Conservation (phyloP, 2,113 vertebrate genomes). For the Ginglymostoma cirratum region DNA sequence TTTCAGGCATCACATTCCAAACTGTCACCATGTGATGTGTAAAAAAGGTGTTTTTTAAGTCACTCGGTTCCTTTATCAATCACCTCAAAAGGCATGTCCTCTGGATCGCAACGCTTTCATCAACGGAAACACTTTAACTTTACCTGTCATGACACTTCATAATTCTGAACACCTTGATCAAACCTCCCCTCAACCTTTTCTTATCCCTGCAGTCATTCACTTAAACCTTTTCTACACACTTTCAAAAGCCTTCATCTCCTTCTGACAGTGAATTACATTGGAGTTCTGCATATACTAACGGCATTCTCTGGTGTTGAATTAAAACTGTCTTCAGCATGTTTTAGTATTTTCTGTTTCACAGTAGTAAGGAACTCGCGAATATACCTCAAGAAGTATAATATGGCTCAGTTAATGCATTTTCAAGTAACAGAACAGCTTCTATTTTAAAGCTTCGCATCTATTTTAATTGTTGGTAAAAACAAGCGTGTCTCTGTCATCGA, state of each 20-base stretch:
- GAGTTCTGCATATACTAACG: neutral
- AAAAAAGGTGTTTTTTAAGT: neutral
- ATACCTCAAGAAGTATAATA: no score
- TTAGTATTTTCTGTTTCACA: neutral
- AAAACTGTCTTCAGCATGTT: neutral
- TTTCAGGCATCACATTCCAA: neutral
- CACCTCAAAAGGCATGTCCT: neutral
- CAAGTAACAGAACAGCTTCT: neutral
- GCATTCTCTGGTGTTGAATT: neutral
- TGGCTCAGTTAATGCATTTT: neutral
- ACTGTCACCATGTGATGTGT: neutral
- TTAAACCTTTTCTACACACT: neutral
- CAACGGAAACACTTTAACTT: neutral
- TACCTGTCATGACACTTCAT: neutral
- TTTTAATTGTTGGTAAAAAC: constrained; percentile 22
- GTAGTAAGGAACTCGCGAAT: neutral
- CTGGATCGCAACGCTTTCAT: neutral
- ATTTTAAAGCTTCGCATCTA: constrained; percentile 10
- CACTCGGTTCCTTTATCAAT: neutral
- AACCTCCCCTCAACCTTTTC: neutral
- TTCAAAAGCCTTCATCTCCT: neutral
- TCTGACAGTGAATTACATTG: neutral
- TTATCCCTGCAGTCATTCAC: neutral
- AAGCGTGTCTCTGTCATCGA: neutral
- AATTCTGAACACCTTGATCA: neutral